A percentile compares a stretch with the other conserved stretches of the same genome.
Evolutionary conservation across 2,888 invertebrate species (phyloP).

Genomic region (Iselma pallidipennis): DNA sequence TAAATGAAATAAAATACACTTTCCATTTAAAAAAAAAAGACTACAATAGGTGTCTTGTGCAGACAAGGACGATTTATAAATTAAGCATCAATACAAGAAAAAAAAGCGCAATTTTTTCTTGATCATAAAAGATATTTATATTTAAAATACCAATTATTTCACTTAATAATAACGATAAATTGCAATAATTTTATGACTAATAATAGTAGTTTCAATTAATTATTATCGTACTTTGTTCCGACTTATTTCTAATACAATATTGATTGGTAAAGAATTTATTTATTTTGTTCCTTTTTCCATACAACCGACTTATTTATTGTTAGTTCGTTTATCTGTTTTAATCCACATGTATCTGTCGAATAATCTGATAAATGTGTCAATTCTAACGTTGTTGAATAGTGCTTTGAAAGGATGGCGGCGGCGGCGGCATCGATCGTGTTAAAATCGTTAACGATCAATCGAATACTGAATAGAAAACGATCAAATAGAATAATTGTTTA

Average conservation of each 20-base stretch:
- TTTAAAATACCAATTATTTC: too few species aligned
- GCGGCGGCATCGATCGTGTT: background rate
- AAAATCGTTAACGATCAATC: background rate
- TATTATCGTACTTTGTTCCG: too few species aligned
- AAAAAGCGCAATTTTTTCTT: background rate
- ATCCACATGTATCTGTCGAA: background rate
- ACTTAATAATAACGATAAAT: too few species aligned
- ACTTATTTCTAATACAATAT: too few species aligned
- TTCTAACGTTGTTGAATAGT: background rate
- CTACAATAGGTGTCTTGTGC: background rate
- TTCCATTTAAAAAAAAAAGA: too few species aligned
- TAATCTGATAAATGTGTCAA: background rate
- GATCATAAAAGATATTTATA: too few species aligned
- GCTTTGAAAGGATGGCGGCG: too few species aligned
- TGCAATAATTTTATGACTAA: too few species aligned
- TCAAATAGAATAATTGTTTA: background rate
- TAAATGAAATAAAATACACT: too few species aligned
- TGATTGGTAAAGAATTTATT: too few species aligned
- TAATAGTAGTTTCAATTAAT: too few species aligned
- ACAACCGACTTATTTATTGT: background rate
- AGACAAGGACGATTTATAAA: background rate
- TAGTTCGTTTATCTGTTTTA: background rate
- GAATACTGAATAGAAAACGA: background rate
- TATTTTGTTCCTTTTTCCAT: too few species aligned
- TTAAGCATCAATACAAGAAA: background rate